phyloP scores from a whole-genome alignment of 1,140 invertebrate species.

The Bombus pyrosoma region DNA sequence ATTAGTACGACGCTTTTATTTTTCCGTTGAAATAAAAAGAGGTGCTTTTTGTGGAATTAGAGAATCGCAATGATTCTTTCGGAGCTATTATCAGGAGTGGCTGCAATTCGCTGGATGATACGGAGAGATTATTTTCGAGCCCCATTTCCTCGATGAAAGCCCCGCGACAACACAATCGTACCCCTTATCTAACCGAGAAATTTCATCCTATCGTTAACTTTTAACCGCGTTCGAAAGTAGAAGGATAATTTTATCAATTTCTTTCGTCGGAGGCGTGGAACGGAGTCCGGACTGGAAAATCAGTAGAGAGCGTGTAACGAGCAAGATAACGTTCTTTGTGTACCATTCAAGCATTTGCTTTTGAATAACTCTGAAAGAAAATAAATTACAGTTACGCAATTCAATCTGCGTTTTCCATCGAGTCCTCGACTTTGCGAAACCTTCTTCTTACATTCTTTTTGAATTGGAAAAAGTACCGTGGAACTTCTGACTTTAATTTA shows the following conservation, averaged over 20 bases:
- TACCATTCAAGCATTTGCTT: neutral
- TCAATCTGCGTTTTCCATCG: neutral
- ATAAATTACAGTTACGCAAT: neutral
- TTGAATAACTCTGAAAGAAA: neutral
- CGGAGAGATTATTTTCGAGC: slow-evolving; percentile 22
- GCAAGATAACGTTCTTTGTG: neutral
- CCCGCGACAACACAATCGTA: slow-evolving; percentile 5
- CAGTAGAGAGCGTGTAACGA: neutral
- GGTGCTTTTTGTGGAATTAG: neutral
- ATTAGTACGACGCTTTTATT: neutral
- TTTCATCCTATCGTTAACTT: slow-evolving; percentile 24
- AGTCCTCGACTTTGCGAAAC: neutral
- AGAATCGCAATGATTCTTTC: neutral
- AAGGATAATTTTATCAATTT: neutral
- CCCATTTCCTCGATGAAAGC: slow-evolving; percentile 19
- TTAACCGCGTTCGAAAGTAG: neutral
- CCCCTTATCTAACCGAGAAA: neutral
- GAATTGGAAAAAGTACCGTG: neutral
- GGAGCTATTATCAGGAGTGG: neutral
- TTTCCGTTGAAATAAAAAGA: neutral
- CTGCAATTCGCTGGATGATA: slow-evolving; percentile 15
- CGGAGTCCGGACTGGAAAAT: neutral
- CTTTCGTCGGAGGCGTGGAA: neutral
- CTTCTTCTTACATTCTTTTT: neutral
- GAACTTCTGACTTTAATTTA: too few species aligned